Conservation (phyloP, 2,113 vertebrate genomes). For the Ailuropoda melanoleuca region DNA sequence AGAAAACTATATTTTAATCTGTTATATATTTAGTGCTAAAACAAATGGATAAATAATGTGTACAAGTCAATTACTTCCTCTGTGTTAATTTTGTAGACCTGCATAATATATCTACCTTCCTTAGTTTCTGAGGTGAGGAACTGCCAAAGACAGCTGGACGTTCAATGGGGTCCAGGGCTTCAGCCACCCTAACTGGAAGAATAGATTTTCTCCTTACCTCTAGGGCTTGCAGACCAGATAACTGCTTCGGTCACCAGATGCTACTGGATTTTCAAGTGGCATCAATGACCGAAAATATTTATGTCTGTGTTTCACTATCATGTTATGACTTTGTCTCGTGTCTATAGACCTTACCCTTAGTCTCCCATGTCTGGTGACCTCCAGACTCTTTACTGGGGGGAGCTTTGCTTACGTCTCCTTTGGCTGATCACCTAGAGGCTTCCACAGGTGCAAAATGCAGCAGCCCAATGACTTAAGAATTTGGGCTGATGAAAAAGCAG, state of each 20-base stretch:
- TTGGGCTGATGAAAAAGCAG: neutral
- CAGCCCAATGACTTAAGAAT: neutral
- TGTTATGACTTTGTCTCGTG: neutral
- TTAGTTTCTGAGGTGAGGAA: neutral
- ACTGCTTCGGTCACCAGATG: neutral
- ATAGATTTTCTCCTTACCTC: neutral
- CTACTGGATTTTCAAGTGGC: neutral
- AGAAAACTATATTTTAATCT: neutral
- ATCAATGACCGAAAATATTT: neutral
- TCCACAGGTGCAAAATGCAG: neutral
- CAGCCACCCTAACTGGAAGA: neutral
- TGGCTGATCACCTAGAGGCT: neutral
- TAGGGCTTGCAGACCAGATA: neutral
- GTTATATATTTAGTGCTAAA: neutral
- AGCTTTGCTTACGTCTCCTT: neutral
- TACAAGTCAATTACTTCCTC: neutral
- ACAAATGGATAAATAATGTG: neutral
- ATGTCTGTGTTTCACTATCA: neutral
- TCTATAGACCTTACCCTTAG: neutral
- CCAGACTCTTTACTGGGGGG: neutral
- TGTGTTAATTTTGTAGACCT: neutral
- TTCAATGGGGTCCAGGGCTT: too few relatives aligned
- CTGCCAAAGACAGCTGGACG: neutral
- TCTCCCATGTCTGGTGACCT: neutral
- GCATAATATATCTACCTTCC: neutral